Evolutionary conservation across 53 echinoderm and acorn worm species (phyloP).

Genomic region (Zoroaster sp.): DNA sequence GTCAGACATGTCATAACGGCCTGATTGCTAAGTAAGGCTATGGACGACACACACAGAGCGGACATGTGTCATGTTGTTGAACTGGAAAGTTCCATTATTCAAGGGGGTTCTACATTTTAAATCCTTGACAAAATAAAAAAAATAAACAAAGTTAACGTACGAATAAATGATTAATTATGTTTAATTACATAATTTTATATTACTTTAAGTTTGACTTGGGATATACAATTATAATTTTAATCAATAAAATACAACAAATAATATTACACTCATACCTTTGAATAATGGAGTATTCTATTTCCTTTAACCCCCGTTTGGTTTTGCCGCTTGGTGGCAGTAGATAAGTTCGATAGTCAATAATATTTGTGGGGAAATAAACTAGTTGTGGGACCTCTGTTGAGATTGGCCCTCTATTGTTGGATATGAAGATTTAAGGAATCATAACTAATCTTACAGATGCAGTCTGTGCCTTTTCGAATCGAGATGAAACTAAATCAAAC

Average conservation of each 20-base stretch:
- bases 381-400: no score
- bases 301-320: neutral
- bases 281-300: conserved; percentile 23
- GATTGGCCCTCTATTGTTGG: no score
- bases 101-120: neutral
- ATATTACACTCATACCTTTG: no score
- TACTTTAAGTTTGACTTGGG: no score
- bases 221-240: neutral
- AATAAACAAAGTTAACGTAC: neutral
- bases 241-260: neutral
- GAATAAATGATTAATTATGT: neutral
- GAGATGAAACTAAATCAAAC: no score
- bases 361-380: no score
- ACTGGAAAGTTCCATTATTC: conserved; percentile 8
- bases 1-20: neutral
- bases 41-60: neutral
- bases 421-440: no score
- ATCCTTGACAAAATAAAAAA: neutral
- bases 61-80: conserved; percentile 58
- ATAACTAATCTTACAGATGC: no score
- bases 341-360: neutral
- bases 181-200: neutral
- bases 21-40: neutral
- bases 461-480: no score
- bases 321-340: conserved; percentile 22